Base-by-base conservation (phyloP, 2,888 invertebrate species). In the Polietes domitor region DNA sequence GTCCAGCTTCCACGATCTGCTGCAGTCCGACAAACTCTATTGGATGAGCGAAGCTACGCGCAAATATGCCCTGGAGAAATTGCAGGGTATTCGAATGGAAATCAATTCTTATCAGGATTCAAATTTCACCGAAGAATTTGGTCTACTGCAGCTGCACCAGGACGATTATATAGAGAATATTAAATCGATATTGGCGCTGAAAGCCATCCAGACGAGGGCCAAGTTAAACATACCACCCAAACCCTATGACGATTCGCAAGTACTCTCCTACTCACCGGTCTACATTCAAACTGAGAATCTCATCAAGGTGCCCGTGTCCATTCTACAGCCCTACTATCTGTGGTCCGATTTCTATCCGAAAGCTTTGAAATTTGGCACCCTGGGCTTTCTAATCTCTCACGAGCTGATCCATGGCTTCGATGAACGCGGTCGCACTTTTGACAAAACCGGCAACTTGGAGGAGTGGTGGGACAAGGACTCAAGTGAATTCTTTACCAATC, bases 371-470 rank as follows among this genome's bases (percentile, higher is more conserved):
- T 91, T 88, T 43, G 89, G 87, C 37, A 85, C 88, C 0, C 77
- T 91, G 50, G 90, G 88, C 0, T 82, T 86, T 0, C 63, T 90
- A 0, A 88, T 91, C 19, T 89, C 88, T 0, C 91, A 91, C 21
- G 90, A 91, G 74, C 75, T 91, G 0, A 88, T 90, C 15, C 91
- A 91, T 37, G 89, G 89, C 6, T 91, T 91, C 71, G 91, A 91
- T 53, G 89, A 89, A 17, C 71, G 61, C 3, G 91, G 91, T 0
- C 89, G 90, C 1, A 86, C 86, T 7, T 91, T 87, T 50, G 90
- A 91, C 77, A 86, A 87, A 0, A 65, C 74, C 1, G 89, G 90
- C 26, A 88, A 89, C 26, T 50, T 78, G 2, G 80, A 86, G 0
- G 86, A 89, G 32, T 91, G 90, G 91, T 91, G 89, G 89, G 89